These are phyloP conservation scores for Zoanthus sansibaricus DNA, from an alignment of 92 coral and sea anemone genomes.

Conservation along the genomic window DNA sequence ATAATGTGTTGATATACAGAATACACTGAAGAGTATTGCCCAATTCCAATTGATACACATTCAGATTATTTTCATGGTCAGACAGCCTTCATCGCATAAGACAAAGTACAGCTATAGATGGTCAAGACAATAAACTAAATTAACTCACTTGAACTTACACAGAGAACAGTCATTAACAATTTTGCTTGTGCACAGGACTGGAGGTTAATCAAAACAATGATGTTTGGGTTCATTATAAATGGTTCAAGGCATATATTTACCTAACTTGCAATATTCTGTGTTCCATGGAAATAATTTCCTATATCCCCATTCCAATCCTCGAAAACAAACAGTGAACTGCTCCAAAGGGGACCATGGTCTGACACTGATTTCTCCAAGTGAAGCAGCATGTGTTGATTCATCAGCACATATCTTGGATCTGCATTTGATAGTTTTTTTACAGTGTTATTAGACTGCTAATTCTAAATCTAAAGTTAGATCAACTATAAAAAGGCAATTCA, in stretches of 20 bases:
- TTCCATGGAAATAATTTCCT: constrained; percentile 10
- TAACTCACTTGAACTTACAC: constrained; percentile 9
- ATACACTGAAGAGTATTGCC: constrained; percentile 18
- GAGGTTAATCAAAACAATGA: constrained; percentile 9
- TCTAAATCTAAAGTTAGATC: constrained; percentile 11
- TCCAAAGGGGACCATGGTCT: constrained; percentile 27
- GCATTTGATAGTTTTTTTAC: constrained; percentile 8
- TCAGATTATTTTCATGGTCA: neutral
- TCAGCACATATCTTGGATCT: constrained; percentile 26
- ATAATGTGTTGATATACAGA: constrained; percentile 15
- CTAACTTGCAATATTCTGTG: constrained; percentile 34
- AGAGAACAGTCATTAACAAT: constrained; percentile 19
- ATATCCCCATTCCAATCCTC: constrained; percentile 36
- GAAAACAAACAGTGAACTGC: constrained; percentile 28
- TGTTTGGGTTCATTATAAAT: constrained; percentile 18
- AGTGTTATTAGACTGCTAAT: constrained; percentile 14
- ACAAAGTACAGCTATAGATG: constrained; percentile 14
- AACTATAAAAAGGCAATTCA: neutral
- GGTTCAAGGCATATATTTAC: neutral
- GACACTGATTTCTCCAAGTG: constrained; percentile 16
- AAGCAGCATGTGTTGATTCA: constrained; percentile 26
- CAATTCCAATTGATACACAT: neutral
- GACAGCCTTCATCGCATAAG: constrained; percentile 7
- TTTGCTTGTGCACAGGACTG: neutral
- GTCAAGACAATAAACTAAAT: constrained; percentile 5